A percentile compares a stretch with the other conserved stretches of the same genome.
These are phyloP conservation scores for Todus mexicanus DNA, from an alignment of 2,797 vertebrate genomes.

Conservation along the genomic window DNA sequence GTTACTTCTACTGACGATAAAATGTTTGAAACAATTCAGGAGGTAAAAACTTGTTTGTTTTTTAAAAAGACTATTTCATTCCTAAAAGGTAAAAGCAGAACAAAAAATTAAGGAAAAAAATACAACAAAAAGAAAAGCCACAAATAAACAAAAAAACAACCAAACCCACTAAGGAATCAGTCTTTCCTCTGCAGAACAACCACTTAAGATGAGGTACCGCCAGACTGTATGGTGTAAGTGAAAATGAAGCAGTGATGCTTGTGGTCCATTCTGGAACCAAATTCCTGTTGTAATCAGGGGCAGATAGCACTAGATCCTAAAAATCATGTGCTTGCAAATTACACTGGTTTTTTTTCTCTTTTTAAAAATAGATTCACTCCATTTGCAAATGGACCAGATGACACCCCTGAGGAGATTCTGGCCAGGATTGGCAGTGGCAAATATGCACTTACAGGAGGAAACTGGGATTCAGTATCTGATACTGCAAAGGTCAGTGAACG, in stretches of 20 bases:
- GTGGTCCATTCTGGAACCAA: neutral
- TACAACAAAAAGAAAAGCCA: too few relatives aligned
- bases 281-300: neutral
- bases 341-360: neutral
- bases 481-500: conserved; percentile 83
- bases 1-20: neutral
- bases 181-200: neutral
- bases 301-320: neutral
- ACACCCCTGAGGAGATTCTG: conserved; percentile 92
- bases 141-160: too few relatives aligned
- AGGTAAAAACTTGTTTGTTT: neutral
- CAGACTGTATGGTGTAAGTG: neutral
- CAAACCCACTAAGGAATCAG: neutral
- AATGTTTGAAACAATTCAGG: neutral
- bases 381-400: conserved; percentile 91
- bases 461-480: conserved; percentile 94
- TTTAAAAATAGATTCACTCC: conserved; percentile 85
- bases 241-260: neutral
- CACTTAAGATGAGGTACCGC: neutral
- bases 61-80: neutral
- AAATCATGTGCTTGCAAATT: neutral
- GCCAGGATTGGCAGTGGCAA: conserved; percentile 92
- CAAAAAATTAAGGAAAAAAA: neutral
- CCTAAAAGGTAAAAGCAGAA: neutral
- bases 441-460: conserved; percentile 88